Evolutionary conservation across 2,888 invertebrate species (phyloP).

Genomic region (Pachycephus smyrnensis): DNA sequence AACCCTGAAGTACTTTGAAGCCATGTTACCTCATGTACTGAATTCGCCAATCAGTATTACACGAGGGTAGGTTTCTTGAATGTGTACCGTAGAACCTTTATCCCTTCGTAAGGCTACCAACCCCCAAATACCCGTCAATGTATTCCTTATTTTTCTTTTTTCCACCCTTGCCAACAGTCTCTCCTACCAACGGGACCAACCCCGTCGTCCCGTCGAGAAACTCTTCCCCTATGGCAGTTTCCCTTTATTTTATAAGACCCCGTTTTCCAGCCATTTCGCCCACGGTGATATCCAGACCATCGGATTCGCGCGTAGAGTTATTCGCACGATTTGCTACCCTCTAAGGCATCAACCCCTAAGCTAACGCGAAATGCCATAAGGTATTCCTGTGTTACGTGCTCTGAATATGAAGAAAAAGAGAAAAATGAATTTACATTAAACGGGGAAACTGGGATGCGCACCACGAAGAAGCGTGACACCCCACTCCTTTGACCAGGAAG

Average conservation of each 20-base stretch:
- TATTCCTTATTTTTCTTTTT: background rate
- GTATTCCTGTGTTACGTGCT: background rate
- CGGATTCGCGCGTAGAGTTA: background rate
- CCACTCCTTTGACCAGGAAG: background rate
- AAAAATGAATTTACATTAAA: background rate
- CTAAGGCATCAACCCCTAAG: background rate
- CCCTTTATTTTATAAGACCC: background rate
- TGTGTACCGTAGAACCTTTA: background rate
- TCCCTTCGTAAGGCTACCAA: background rate
- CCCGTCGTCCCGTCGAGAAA: background rate
- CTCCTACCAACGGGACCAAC: background rate
- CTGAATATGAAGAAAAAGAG: background rate
- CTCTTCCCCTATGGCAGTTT: background rate
- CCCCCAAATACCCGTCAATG: background rate
- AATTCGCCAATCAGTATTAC: background rate
- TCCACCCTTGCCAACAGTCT: background rate
- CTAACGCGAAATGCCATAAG: background rate
- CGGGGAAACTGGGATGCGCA: background rate
- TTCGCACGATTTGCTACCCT: background rate
- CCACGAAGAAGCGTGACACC: background rate
- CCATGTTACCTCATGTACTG: background rate
- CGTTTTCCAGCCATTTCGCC: background rate
- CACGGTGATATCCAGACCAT: background rate
- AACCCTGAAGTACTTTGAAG: background rate
- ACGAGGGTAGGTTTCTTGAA: background rate